Conservation (phyloP, 2,797 vertebrate species). For the Coranthus polyacanthus region DNA sequence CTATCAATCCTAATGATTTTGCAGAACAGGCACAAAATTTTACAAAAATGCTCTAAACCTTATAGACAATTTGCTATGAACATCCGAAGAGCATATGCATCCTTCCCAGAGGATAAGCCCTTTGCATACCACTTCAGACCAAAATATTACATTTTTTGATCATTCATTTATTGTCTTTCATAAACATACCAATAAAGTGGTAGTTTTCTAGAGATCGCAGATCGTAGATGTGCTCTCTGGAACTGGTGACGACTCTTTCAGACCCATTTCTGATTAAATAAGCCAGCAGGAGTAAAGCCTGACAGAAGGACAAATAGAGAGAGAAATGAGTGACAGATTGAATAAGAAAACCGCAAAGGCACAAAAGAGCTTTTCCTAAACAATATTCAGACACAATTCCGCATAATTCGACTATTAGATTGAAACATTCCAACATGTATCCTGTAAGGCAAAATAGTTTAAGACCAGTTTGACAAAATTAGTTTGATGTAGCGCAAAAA, state of each 20-base stretch:
- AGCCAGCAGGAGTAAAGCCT: conserved; percentile 97
- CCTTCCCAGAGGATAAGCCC: background rate
- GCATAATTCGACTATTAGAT: too few species aligned
- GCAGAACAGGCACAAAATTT: background rate
- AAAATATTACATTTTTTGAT: too few species aligned
- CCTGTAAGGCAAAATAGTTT: too few species aligned
- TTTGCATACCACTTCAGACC: background rate
- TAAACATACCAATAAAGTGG: conserved; percentile 94
- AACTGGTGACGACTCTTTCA: conserved; percentile 98
- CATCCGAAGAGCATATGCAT: background rate
- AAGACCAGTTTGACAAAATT: too few species aligned
- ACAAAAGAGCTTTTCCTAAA: conserved; percentile 1
- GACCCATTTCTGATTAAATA: conserved; percentile 99
- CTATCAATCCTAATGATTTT: too few species aligned
- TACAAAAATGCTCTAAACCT: conserved; percentile 1
- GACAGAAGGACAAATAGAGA: conserved; percentile 64
- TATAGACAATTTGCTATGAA: background rate
- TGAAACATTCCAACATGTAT: too few species aligned
- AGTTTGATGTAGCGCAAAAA: too few species aligned
- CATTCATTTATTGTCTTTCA: conserved; percentile 55
- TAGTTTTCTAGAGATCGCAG: conserved; percentile 99
- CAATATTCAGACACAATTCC: background rate
- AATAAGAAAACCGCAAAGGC: background rate
- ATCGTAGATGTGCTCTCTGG: conserved; percentile 99
- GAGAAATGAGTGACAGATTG: background rate